Percentiles rank a stretch among this genome's conserved stretches.
phyloP scores from a whole-genome alignment of 2,113 vertebrate species.

The Callorhinus ursinus region DNA sequence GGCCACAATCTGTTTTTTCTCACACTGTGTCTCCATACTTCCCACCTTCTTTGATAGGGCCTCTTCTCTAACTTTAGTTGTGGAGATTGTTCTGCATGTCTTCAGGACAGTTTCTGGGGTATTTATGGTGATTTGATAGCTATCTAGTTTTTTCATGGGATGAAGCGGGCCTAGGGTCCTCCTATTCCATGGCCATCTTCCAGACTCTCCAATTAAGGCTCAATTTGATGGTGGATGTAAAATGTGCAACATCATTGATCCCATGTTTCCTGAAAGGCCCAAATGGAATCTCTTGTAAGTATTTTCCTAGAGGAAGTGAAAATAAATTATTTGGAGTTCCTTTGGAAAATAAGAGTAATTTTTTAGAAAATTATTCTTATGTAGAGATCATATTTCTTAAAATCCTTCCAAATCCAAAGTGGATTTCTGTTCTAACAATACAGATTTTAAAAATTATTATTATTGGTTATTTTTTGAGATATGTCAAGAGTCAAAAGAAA shows the following conservation, averaged over 20 bases:
- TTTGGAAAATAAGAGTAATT: background rate
- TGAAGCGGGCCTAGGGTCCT: background rate
- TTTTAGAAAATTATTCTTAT: background rate
- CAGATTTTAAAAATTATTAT: background rate
- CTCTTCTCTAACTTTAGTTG: background rate
- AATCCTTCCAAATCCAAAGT: background rate
- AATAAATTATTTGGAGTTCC: background rate
- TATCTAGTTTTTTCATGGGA: background rate
- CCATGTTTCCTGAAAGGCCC: background rate
- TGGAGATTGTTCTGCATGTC: background rate
- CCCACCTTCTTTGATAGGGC: background rate
- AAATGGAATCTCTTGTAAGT: background rate
- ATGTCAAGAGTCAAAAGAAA: background rate
- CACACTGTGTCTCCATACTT: background rate
- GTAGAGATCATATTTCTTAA: background rate
- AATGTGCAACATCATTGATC: slow-evolving; percentile 27
- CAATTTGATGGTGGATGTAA: background rate
- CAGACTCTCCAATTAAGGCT: background rate
- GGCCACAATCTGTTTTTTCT: background rate
- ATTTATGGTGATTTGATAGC: background rate
- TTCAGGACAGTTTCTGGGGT: background rate
- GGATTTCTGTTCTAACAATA: background rate
- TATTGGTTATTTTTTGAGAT: background rate
- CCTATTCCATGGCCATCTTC: background rate
- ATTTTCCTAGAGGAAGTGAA: background rate